Conservation (phyloP, 2,113 vertebrate genomes). For the Nothoprocta perdicaria region DNA sequence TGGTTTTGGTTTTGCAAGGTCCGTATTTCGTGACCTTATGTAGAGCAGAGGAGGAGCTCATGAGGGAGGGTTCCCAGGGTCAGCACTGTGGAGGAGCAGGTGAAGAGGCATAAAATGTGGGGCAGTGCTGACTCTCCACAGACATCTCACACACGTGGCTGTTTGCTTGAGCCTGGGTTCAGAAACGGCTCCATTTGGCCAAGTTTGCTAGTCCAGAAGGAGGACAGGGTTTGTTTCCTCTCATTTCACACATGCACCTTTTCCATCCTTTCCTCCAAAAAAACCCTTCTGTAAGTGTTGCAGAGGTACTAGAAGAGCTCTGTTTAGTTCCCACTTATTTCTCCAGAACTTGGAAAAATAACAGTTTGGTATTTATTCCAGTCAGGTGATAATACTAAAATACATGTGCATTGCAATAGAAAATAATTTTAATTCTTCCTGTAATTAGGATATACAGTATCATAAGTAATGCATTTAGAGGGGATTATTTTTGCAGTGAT, state of each 20-base stretch:
- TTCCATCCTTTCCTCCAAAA: neutral
- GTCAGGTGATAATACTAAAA: neutral
- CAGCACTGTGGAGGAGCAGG: neutral
- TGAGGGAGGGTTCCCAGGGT: neutral
- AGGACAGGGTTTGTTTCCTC: neutral
- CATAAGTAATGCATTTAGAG: neutral
- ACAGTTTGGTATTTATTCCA: neutral
- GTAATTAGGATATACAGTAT: neutral
- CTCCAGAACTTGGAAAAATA: neutral
- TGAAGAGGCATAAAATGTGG: neutral
- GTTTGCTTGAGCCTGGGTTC: neutral
- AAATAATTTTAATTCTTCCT: constrained; percentile 3
- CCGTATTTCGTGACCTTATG: neutral
- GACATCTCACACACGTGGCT: neutral
- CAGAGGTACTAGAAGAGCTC: neutral
- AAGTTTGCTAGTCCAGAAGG: neutral
- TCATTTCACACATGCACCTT: neutral
- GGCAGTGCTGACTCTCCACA: neutral
- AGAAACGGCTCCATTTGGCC: neutral
- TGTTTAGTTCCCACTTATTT: neutral
- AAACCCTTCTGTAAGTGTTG: neutral
- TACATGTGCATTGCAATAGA: neutral
- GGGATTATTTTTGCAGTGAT: neutral
- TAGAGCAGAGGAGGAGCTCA: neutral
- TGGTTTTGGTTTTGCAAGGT: neutral